Evolutionary conservation across 2,113 vertebrate species (phyloP), one percentile per base, ranked within the genome.

Genomic region (Tachuris rubrigastra): DNA sequence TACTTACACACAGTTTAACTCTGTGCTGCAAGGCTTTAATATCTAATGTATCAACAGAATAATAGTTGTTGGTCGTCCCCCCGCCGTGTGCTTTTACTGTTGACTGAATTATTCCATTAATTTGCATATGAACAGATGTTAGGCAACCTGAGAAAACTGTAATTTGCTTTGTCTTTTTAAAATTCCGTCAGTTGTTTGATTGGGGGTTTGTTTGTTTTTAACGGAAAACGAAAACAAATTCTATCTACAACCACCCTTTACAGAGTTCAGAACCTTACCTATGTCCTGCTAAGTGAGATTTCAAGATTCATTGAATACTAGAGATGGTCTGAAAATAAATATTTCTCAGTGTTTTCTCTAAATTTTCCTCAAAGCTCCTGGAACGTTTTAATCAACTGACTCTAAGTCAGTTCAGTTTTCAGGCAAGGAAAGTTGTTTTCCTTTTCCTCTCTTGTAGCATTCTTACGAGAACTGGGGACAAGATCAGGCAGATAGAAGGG

Each of bases 341-440:
- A 16, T 63, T 88, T 89, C 76, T 80, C 14, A 10, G 7, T 22
- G 30, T 42, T 90, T 83, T 35, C 39, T 63, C 55, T 74, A 49
- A 59, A 17, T 80, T 90, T 95, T 80, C 42, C 9, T 1, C 22
- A 90, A 74, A 78, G 25, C n/a, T 94, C 73, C 42, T 93, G 47
- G 39, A 88, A 56, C 20, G 5, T 86, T 74, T 93, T 56, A 75
- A 58, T 88, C 35, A 41, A 50, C 35, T 86, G 58, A 41, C 11
- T 75, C 10, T 31, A 76, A 79, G 55, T 49, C 6, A 10, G 71
- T 90, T 86, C 42, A 12, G 44, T 56, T 95, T 90, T 74, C 44
- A 89, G 87, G 77, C 65, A 58, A 53, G 28, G 67, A 62, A 76
- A 89, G 46, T 81, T 90, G 75, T 86, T 96, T 95, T 88, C 58